Evolutionary conservation across 2,113 vertebrate genomes (phyloP).

Genomic region (Pygoscelis antarcticus): DNA sequence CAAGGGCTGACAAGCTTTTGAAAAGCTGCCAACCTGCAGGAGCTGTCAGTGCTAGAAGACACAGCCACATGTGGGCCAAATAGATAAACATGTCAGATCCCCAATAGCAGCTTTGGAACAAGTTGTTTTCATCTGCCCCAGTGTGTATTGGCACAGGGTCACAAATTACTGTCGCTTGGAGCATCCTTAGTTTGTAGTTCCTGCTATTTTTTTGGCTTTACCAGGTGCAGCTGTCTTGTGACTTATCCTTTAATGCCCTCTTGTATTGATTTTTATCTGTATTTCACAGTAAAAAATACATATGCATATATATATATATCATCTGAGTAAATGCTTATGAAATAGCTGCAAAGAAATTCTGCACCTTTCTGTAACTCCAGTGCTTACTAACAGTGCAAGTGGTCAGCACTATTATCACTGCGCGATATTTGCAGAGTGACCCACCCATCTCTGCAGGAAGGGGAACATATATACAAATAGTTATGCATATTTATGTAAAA

Average conservation of each 20-base stretch:
- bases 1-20: slow-evolving; percentile 58
- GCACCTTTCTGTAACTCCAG: background rate
- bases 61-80: slow-evolving; percentile 61
- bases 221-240: background rate
- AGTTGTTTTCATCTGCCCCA: slow-evolving; percentile 41
- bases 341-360: background rate
- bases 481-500: background rate
- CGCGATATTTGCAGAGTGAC: background rate
- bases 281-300: background rate
- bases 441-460: background rate
- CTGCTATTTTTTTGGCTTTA: background rate
- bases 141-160: background rate
- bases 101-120: slow-evolving; percentile 13
- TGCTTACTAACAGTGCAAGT: background rate
- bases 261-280: background rate
- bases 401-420: background rate
- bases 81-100: slow-evolving; percentile 62
- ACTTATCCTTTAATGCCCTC: background rate
- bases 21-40: slow-evolving; percentile 62
- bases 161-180: background rate
- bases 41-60: slow-evolving; percentile 50
- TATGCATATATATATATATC: background rate
- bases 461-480: background rate
- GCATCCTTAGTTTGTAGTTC: background rate
- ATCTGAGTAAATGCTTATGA: background rate